phyloP scores from a whole-genome alignment of 2,113 vertebrate species.

The Lepus americanus region DNA sequence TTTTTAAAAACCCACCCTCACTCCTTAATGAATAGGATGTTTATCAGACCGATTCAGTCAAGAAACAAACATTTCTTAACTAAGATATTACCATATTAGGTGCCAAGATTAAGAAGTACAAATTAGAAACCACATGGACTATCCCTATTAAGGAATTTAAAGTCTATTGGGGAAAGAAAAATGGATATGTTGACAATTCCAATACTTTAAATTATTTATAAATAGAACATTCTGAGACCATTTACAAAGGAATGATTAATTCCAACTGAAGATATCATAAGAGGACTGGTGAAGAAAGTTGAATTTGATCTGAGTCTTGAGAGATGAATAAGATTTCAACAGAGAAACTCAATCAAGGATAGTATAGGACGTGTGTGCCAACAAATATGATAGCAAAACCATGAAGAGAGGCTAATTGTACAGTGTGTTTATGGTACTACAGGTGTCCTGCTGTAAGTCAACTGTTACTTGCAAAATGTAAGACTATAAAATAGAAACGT shows the following conservation, averaged over 20 bases:
- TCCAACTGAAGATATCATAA: not conserved
- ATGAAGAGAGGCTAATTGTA: not conserved
- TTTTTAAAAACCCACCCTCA: not conserved
- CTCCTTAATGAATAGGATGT: not conserved
- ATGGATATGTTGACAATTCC: not conserved
- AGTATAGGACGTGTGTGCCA: not conserved
- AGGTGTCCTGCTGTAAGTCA: not conserved
- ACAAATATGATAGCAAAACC: not conserved
- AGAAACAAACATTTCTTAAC: not conserved
- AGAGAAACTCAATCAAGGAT: not conserved
- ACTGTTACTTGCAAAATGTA: not conserved
- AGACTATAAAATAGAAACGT: not conserved
- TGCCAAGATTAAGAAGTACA: not conserved
- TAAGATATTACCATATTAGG: not conserved
- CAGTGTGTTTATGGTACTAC: not conserved
- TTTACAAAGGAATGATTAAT: constrained; percentile 5
- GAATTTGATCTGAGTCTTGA: constrained; percentile 29
- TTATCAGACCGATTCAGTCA: not conserved
- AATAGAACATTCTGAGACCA: not conserved
- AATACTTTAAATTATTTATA: not conserved
- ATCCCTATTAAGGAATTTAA: not conserved
- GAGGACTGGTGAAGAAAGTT: not conserved
- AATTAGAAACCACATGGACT: not conserved
- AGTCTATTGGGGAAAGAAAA: not conserved
- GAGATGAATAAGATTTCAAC: not conserved